Evolutionary conservation across 2,888 invertebrate species (phyloP).

Genomic region (Latheticus oryzae): DNA sequence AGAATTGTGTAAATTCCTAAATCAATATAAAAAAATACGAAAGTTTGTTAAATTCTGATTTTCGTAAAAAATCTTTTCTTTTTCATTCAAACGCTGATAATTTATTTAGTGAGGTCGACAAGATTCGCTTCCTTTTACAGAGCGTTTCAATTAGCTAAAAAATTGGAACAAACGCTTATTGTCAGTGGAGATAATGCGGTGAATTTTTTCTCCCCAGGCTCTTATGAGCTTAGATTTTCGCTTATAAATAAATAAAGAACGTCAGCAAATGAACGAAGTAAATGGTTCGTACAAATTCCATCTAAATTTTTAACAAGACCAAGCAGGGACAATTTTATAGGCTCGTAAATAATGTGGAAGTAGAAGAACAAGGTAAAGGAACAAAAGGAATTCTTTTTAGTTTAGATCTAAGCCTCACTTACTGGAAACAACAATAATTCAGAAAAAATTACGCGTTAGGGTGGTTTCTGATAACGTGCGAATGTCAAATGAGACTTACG

Average conservation of each 20-base stretch:
- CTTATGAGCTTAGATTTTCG: conserved; percentile 17
- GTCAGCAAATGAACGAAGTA: conserved; percentile 33
- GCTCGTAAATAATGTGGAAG: conserved; percentile 29
- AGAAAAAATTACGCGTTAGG: conserved; percentile 13
- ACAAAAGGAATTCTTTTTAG: conserved; percentile 18
- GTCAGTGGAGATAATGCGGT: conserved; percentile 9
- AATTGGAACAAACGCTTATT: conserved; percentile 5
- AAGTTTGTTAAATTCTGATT: no score
- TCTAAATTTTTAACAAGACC: conserved; percentile 35
- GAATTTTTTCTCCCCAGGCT: conserved; percentile 7
- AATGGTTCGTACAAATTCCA: conserved; percentile 29
- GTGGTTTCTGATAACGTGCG: conserved; percentile 9
- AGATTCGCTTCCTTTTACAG: conserved; percentile 3
- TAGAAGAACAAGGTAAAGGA: conserved; percentile 17
- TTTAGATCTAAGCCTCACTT: conserved; percentile 3
- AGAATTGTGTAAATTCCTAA: no score
- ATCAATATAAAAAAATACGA: no score
- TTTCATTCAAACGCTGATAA: not conserved
- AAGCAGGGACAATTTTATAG: conserved; percentile 28
- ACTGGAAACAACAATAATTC: conserved; percentile 4
- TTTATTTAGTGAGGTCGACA: conserved; percentile 2
- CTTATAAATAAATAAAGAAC: conserved; percentile 21
- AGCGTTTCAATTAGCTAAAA: conserved; percentile 9
- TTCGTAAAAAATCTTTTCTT: not conserved
- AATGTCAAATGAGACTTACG: conserved; percentile 11